phyloP scores from a whole-genome alignment of 2,113 vertebrate genomes.

The Etheostoma cragini region DNA sequence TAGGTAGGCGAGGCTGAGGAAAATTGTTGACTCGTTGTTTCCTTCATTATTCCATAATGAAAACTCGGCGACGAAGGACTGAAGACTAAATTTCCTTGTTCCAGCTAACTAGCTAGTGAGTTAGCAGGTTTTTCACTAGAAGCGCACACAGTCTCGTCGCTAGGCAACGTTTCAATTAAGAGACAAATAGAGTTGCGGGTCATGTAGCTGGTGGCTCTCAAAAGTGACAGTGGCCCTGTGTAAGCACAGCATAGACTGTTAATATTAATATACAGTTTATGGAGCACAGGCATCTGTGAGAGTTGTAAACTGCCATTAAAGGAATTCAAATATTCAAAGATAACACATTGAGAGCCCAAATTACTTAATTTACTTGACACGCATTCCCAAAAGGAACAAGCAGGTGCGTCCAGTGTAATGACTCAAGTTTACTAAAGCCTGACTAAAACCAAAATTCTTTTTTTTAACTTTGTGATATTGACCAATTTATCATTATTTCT shows the following conservation, averaged over 20 bases:
- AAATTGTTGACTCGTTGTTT: neutral
- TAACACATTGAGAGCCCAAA: neutral
- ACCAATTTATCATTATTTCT: too few species aligned
- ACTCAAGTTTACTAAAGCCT: too few species aligned
- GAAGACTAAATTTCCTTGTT: neutral
- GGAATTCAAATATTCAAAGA: neutral
- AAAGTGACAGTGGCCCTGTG: too few species aligned
- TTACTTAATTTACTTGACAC: neutral
- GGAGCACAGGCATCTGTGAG: neutral
- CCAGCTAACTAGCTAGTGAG: neutral
- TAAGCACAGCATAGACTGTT: too few species aligned
- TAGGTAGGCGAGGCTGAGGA: neutral
- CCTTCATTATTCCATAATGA: slow-evolving; percentile 17
- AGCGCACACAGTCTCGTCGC: slow-evolving; percentile 28
- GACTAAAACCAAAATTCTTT: too few species aligned
- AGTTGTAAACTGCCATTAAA: neutral
- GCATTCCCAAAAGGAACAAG: neutral
- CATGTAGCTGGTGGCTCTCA: slow-evolving; percentile 28
- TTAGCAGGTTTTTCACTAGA: neutral
- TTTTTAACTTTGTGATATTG: too few species aligned
- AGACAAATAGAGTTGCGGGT: slow-evolving; percentile 57
- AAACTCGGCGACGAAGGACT: neutral
- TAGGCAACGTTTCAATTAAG: slow-evolving; percentile 50
- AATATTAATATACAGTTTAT: too few species aligned
- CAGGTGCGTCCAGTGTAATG: too few species aligned